Conservation (phyloP, 2,113 vertebrate species). For the Ailurus styani region DNA sequence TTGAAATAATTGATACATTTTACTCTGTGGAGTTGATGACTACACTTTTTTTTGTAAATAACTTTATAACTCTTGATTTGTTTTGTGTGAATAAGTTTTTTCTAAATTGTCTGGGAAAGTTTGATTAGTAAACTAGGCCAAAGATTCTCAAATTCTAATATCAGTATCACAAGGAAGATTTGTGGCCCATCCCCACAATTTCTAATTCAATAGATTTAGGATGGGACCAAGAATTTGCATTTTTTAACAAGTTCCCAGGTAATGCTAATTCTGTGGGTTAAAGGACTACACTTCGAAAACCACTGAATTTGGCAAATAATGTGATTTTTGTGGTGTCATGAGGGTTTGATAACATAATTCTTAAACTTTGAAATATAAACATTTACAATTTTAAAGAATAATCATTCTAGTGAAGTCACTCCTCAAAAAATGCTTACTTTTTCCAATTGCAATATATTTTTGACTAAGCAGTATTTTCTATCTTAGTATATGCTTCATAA, state of each 20-base stretch:
- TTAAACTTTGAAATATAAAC: not conserved
- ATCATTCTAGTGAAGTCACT: not conserved
- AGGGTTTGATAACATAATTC: not conserved
- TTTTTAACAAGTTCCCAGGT: slow-evolving; percentile 26
- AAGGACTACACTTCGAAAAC: not conserved
- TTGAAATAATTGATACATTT: slow-evolving; percentile 24
- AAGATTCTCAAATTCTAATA: not conserved
- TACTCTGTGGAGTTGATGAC: not conserved
- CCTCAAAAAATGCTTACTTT: not conserved
- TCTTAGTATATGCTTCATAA: not conserved
- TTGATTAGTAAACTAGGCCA: not conserved
- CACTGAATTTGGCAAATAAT: not conserved
- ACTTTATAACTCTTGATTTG: not conserved
- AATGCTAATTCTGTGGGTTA: not conserved
- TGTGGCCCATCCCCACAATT: not conserved
- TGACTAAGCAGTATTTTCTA: not conserved
- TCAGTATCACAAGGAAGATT: not conserved
- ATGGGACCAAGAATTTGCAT: not conserved
- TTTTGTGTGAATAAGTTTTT: slow-evolving; percentile 32
- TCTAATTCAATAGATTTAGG: not conserved
- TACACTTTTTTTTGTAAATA: not conserved
- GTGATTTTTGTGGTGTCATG: not conserved
- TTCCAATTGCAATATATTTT: not conserved
- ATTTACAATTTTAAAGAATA: slow-evolving; percentile 26
- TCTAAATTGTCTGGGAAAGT: not conserved